Evolutionary conservation across 2,113 vertebrate species (phyloP).

Genomic region (Sinosuthora webbiana): DNA sequence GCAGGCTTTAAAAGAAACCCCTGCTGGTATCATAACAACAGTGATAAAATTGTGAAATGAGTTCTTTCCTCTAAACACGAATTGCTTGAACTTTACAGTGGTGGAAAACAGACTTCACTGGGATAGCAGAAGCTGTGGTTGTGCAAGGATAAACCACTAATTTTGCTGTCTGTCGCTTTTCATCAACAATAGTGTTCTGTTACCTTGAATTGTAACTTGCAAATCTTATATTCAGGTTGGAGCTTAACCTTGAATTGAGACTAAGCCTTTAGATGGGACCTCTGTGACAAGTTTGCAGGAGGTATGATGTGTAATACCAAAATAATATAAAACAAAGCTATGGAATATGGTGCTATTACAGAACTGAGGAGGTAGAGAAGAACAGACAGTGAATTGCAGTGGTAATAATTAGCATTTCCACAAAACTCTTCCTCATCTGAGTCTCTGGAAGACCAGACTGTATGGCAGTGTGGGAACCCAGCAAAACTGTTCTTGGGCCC

Average conservation of each 20-base stretch:
- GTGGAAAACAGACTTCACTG: background rate
- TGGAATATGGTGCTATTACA: background rate
- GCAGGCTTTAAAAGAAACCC: conserved; percentile 36
- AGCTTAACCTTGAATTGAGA: background rate
- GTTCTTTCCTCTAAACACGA: conserved; percentile 21
- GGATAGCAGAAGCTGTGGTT: background rate
- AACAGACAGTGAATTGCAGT: background rate
- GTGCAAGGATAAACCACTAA: background rate
- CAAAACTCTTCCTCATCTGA: background rate
- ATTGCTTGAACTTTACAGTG: background rate
- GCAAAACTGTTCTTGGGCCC: background rate
- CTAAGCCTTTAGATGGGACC: background rate
- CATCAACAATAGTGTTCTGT: background rate
- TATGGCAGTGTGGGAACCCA: background rate
- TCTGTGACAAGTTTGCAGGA: background rate
- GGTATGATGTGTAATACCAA: background rate
- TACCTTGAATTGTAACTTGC: background rate
- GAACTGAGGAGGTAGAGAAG: background rate
- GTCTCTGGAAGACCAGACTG: background rate
- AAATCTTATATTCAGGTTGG: background rate
- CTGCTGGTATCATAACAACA: conserved; percentile 44
- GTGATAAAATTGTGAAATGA: conserved; percentile 47
- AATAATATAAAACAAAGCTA: background rate
- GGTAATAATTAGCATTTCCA: background rate
- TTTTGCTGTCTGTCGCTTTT: conserved; percentile 5